phyloP scores from a whole-genome alignment of 2,113 vertebrate species.

The Hemicordylus capensis region DNA sequence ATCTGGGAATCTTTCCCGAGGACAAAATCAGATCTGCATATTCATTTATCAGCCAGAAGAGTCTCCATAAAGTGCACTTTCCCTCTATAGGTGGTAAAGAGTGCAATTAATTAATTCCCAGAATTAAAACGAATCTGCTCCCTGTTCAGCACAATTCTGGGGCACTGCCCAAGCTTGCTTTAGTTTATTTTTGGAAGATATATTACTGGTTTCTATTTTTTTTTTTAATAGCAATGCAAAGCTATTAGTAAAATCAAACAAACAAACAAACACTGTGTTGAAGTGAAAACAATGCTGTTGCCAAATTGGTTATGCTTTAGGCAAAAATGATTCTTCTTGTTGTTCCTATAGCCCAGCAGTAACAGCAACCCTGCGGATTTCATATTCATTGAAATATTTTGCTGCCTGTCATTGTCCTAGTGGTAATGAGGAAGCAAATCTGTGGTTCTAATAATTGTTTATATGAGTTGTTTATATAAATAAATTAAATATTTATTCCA shows the following conservation, averaged over 20 bases:
- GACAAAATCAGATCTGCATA: conserved; percentile 52
- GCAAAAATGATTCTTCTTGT: conserved; percentile 23
- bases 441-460: conserved; percentile 25
- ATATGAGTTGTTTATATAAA: no score
- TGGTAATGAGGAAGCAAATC: conserved; percentile 21
- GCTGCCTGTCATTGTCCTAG: conserved; percentile 28
- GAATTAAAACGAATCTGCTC: conserved; percentile 49
- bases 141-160: conserved; percentile 34
- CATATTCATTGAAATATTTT: conserved; percentile 52
- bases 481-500: conserved; percentile 15
- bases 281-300: conserved; percentile 59
- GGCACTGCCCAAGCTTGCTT: conserved; percentile 16
- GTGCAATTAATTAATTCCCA: conserved; percentile 67
- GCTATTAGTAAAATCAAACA: conserved; percentile 41
- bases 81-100: conserved; percentile 51
- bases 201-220: not conserved
- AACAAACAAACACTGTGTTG: conserved; percentile 58
- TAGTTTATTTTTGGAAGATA: conserved; percentile 56
- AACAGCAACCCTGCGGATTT: conserved; percentile 35
- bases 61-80: conserved; percentile 44
- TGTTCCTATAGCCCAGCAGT: conserved; percentile 31
- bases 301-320: conserved; percentile 56
- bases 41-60: conserved; percentile 53
- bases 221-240: conserved; percentile 58
- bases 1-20: conserved; percentile 51